Conservation (phyloP, 2,888 invertebrate species). For the Agriopis aurantiaria region DNA sequence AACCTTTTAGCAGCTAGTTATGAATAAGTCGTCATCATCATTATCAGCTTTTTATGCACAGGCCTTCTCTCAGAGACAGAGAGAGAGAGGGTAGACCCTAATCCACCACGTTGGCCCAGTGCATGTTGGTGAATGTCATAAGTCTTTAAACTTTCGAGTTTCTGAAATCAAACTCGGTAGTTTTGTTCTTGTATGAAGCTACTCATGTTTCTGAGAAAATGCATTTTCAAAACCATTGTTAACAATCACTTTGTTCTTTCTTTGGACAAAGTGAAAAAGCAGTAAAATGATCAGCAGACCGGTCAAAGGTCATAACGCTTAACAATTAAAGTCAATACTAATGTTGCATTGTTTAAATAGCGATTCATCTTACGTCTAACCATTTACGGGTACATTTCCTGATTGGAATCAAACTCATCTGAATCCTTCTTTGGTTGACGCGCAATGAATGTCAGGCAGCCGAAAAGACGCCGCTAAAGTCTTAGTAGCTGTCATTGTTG, state of each 20-base stretch:
- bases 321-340: conserved; percentile 2
- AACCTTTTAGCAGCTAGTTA: too few relatives aligned
- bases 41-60: too few relatives aligned
- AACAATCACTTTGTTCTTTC: too few relatives aligned
- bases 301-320: conserved; percentile 2
- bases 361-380: neutral
- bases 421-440: neutral
- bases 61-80: too few relatives aligned
- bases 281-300: neutral
- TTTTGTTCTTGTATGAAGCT: neutral
- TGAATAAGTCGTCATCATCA: too few relatives aligned
- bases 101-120: too few relatives aligned
- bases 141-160: too few relatives aligned
- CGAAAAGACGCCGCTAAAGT: conserved; percentile 12
- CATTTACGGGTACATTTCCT: neutral
- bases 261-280: conserved; percentile 3
- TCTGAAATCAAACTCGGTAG: too few relatives aligned
- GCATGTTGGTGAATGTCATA: too few relatives aligned
- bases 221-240: neutral
- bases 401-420: neutral
- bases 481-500: conserved; percentile 22
- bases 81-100: too few relatives aligned
- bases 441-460: conserved; percentile 8
- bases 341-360: conserved; percentile 18
- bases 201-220: neutral